Evolutionary conservation across 2,113 vertebrate species (phyloP).

Genomic region (Bos javanicus): DNA sequence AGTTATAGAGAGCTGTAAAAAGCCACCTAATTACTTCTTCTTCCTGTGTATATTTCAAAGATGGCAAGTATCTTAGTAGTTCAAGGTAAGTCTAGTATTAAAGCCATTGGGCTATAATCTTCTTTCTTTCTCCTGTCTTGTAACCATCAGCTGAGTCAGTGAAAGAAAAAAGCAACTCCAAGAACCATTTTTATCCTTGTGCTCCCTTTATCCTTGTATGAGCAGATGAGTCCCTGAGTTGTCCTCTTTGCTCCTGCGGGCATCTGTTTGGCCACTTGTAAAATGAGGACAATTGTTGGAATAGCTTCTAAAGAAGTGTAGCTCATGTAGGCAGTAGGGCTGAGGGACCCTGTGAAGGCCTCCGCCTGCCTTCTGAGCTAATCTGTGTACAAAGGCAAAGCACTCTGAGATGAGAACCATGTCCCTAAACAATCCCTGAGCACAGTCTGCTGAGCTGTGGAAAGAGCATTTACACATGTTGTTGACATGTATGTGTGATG

Average conservation of each 20-base stretch:
- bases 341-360: not conserved
- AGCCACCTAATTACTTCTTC: conserved; percentile 58
- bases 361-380: not conserved
- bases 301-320: not conserved
- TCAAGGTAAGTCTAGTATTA: conserved; percentile 49
- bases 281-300: not conserved
- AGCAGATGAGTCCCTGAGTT: not conserved
- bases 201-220: not conserved
- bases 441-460: not conserved
- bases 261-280: not conserved
- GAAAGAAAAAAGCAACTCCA: not conserved
- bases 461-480: not conserved
- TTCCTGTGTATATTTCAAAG: conserved; percentile 50
- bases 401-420: not conserved
- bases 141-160: not conserved
- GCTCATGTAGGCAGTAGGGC: not conserved
- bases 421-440: not conserved
- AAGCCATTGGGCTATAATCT: conserved; percentile 25
- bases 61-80: conserved; percentile 42
- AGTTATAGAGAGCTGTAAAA: conserved; percentile 53
- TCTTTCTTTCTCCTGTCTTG: not conserved
- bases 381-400: not conserved
- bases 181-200: not conserved
- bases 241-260: not conserved
- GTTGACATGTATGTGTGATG: not conserved